Evolutionary conservation across 1,140 invertebrate genomes (phyloP), one percentile per base, ranked within the genome.

Genomic region (Drosophila insularis): DNA sequence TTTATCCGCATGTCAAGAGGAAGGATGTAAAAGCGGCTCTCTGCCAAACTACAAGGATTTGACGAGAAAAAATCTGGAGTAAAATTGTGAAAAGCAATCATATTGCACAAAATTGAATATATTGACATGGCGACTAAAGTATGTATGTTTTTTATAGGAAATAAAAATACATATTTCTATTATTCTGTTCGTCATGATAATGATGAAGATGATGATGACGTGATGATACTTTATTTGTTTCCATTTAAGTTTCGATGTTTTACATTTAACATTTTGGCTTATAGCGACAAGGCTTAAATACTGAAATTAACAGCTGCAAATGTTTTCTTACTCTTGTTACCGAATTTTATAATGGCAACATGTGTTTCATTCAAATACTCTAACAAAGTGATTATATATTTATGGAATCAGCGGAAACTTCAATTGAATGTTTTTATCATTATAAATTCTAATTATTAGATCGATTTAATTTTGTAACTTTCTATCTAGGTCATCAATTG

Each of bases 301-400:
- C 63, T 76, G 39, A 85, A 78, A 80, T 81, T 80, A 86, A 81
- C 77, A 85, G 67, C 81, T 68, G 72, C 35, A 39, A 59, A 54
- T 23, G 5, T 50, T 50, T 17, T 50, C 17, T 50, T 21, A 50
- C 8, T 17, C 43, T 14, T 46, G 40, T 46, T 50, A 21, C 19
- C 17, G 8, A 17, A 2, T 50, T 50, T 21, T 19, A 50, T 50
- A 32, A 35, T 60, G 11, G 55, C 50, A 40, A 21, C 11, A 56
- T 58, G 50, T 46, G 60, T 53, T 27, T 55, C 31, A 23, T n/a
- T 27, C 8, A 13, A n/a, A 13, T 23, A 40, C 19, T 4, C 19
- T n/a, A n/a, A n/a, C n/a, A n/a, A n/a, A n/a, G n/a, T n/a, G n/a
- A n/a, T n/a, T n/a, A n/a, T n/a, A n/a, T n/a, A n/a, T n/a, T n/a